These are phyloP conservation scores for Drosophila recens DNA, from an alignment of 2,888 invertebrate genomes.

Conservation along the genomic window DNA sequence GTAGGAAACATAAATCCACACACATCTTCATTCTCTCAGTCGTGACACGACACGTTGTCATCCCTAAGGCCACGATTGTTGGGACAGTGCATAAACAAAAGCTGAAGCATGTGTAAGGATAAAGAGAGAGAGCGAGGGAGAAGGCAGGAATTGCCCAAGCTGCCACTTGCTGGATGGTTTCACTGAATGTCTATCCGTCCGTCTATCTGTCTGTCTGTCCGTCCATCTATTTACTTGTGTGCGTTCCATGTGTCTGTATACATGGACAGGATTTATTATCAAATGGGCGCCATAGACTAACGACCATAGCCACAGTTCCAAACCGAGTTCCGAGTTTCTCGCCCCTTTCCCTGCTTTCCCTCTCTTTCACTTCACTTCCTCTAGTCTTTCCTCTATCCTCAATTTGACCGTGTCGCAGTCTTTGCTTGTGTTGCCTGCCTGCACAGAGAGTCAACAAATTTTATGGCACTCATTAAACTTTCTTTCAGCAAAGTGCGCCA, in stretches of 20 bases:
- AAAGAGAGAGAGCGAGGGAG: neutral
- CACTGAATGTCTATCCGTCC: slow-evolving; percentile 5
- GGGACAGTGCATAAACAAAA: slow-evolving; percentile 70
- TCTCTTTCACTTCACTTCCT: neutral
- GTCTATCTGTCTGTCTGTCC: neutral
- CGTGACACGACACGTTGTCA: slow-evolving; percentile 37
- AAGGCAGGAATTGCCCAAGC: slow-evolving; percentile 19
- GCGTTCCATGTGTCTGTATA: slow-evolving; percentile 22
- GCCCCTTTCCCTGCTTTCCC: neutral
- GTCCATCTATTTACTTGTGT: neutral
- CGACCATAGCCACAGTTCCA: slow-evolving; percentile 66
- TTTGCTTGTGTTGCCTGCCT: slow-evolving; percentile 14
- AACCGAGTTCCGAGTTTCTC: slow-evolving; percentile 21
- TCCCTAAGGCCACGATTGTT: slow-evolving; percentile 33
- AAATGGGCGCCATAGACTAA: slow-evolving; percentile 79
- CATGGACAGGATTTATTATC: slow-evolving; percentile 73
- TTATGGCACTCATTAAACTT: slow-evolving; percentile 80
- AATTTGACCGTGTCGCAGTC: neutral
- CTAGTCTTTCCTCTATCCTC: neutral
- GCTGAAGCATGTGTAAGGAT: slow-evolving; percentile 33
- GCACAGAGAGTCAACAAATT: slow-evolving; percentile 71
- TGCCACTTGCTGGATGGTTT: slow-evolving; percentile 37
- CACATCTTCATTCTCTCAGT: neutral
- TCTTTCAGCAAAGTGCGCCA: slow-evolving; percentile 69
- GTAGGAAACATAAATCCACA: too few species aligned